These are phyloP conservation scores for Onychomys leucogaster DNA, from an alignment of 2,797 vertebrate species.

Conservation along the genomic window DNA sequence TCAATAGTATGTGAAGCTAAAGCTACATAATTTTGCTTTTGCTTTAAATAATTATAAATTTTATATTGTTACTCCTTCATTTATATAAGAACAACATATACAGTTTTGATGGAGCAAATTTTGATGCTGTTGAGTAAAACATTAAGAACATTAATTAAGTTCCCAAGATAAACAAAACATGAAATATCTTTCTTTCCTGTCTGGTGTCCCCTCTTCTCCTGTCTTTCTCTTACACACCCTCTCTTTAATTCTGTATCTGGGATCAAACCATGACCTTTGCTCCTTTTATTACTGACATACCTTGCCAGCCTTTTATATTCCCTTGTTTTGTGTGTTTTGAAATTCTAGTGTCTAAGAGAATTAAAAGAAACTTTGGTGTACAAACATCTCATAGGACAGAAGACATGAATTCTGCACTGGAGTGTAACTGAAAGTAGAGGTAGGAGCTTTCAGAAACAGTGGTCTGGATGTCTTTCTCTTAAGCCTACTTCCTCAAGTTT, in stretches of 20 bases:
- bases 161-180: background rate
- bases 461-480: background rate
- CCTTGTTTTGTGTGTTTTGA: background rate
- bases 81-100: background rate
- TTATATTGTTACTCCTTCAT: background rate
- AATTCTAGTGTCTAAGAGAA: background rate
- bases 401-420: background rate
- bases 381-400: background rate
- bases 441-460: background rate
- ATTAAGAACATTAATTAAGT: background rate
- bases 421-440: background rate
- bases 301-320: background rate
- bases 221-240: background rate
- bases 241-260: too few relatives aligned
- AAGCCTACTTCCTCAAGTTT: background rate
- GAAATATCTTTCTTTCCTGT: background rate
- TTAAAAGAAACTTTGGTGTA: background rate
- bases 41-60: background rate
- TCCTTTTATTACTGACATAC: background rate
- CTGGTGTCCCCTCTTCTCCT: background rate
- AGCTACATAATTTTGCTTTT: background rate
- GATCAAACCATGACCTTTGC: background rate
- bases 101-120: background rate
- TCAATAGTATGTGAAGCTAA: background rate
- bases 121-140: background rate